Evolutionary conservation across 2,888 invertebrate genomes (phyloP).

Genomic region (Phrixothrix hirtus): DNA sequence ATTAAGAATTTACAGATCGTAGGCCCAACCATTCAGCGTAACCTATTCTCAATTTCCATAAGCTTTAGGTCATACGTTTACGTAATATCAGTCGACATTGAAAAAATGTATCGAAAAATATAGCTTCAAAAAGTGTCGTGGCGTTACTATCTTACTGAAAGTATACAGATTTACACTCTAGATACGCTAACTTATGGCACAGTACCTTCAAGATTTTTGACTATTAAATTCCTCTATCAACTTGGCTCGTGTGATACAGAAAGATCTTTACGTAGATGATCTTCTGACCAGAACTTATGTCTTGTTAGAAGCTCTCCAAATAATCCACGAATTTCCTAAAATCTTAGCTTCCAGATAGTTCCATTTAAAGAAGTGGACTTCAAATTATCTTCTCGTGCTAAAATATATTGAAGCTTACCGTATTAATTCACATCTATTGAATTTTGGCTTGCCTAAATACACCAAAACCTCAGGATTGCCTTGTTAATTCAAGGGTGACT

Average conservation of each 20-base stretch:
- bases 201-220: too few species aligned
- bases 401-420: too few species aligned
- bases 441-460: too few species aligned
- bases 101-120: not conserved
- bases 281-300: not conserved
- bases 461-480: too few species aligned
- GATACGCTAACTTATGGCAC: not conserved
- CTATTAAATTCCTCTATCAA: not conserved
- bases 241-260: not conserved
- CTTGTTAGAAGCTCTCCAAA: not conserved
- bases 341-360: not conserved
- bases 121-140: not conserved
- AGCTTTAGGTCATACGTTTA: too few species aligned
- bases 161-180: not conserved
- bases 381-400: too few species aligned
- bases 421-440: too few species aligned
- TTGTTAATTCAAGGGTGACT: too few species aligned
- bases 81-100: too few species aligned
- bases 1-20: too few species aligned
- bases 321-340: not conserved
- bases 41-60: too few species aligned
- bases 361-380: not conserved
- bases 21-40: too few species aligned
- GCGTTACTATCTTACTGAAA: not conserved
- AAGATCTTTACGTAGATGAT: not conserved